Percentiles rank a stretch among this genome's conserved stretches.
Evolutionary conservation across 2,797 vertebrate genomes (phyloP).

Genomic region (Lagocephalus sceleratus): DNA sequence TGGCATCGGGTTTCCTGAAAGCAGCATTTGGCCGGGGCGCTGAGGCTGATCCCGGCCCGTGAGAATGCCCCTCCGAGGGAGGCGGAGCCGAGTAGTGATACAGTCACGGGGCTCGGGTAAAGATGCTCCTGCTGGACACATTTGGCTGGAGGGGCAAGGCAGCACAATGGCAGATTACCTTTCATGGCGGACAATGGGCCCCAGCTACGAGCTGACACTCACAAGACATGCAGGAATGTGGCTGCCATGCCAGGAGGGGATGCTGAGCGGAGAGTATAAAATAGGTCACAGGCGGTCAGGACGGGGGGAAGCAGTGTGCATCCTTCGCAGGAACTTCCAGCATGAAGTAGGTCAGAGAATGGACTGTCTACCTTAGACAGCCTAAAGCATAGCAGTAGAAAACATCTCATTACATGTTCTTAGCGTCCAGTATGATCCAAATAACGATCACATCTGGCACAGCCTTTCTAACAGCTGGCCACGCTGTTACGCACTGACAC

Average conservation of each 20-base stretch:
- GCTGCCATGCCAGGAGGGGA: conserved; percentile 38
- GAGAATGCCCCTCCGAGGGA: conserved; percentile 34
- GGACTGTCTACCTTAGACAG: too few species aligned
- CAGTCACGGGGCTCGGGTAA: conserved; percentile 18
- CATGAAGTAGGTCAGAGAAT: too few species aligned
- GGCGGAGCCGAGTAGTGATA: conserved; percentile 37
- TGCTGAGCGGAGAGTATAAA: conserved; percentile 28
- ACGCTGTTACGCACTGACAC: too few species aligned
- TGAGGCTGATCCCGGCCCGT: conserved; percentile 53
- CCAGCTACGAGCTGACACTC: conserved; percentile 52
- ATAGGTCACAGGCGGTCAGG: conserved; percentile 27
- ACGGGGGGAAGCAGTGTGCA: neutral
- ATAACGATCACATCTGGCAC: too few species aligned
- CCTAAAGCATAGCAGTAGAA: too few species aligned
- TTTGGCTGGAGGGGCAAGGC: conserved; percentile 38
- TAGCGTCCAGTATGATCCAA: too few species aligned
- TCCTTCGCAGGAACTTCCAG: too few species aligned
- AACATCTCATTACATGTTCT: too few species aligned
- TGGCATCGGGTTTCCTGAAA: conserved; percentile 67
- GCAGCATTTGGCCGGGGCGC: conserved; percentile 53
- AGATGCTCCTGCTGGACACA: conserved; percentile 20
- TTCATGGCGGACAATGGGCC: conserved; percentile 59
- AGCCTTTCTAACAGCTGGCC: too few species aligned
- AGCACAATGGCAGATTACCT: conserved; percentile 56
- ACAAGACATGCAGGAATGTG: conserved; percentile 66